Base-by-base conservation (phyloP, 2,797 vertebrate species). In the Manis javanica region DNA sequence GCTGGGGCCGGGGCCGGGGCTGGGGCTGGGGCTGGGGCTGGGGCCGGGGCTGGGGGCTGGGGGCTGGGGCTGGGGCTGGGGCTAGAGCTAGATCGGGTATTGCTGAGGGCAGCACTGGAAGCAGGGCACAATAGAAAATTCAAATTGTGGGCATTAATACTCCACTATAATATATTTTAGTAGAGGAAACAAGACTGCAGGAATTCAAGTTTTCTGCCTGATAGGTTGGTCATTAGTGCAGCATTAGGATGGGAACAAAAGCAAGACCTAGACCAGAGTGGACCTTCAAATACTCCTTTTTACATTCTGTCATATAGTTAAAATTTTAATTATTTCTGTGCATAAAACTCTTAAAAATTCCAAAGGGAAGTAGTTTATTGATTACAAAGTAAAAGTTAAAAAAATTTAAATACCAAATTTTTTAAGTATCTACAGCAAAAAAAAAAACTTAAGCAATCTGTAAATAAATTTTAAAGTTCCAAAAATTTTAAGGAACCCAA, bases 251-350 rank as follows among this genome's bases (percentile, higher is more conserved):
- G 23, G 29, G 23, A 88, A 95, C 29, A 91, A 94, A 46, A 97
- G 89, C 93, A 90, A 97, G 92, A 75, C 94, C 94, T 91, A 89
- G n/a, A 93, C 23, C 46, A 24, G 69, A 75, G 34, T 57, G 85
- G 71, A 95, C 53, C 86, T 93, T 97, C 77, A 88, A 64, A 90
- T 90, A 69, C n/a, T 97, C 31, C 11, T 91, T 95, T 92, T 87
- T 55, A 46, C 16, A 29, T 55, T 78, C 2, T 1, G 3, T 75
- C 46, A 92, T 74, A 15, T 72, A 11, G 29, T 75, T 93, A 77
- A 87, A 88, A 53, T 90, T 91, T 90, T 46, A 88, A 61, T 61
- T 46, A 0, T 83, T 95, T 96, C 66, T 87, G 21, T 64, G 61
- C 49, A 26, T 21, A 69, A 78, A 23, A 93, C 11, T 86, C 19